A percentile compares a stretch with the other conserved stretches of the same genome.
These are phyloP conservation scores for Mesoclemmys tuberculata DNA, from an alignment of 2,113 vertebrate species.

Conservation along the genomic window DNA sequence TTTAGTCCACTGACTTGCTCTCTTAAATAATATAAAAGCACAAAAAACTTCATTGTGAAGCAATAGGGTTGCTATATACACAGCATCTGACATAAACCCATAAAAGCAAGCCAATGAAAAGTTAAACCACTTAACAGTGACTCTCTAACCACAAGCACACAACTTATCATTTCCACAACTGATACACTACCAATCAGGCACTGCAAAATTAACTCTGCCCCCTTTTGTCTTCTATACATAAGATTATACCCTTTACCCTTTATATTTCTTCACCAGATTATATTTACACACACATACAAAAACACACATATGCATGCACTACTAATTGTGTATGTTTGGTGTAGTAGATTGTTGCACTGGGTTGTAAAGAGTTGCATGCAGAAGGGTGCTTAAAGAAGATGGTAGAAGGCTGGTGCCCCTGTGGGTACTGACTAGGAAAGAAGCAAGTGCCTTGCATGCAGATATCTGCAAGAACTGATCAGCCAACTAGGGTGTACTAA, in stretches of 20 bases:
- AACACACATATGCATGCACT: background rate
- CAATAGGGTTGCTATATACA: background rate
- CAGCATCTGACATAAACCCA: background rate
- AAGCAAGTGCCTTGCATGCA: background rate
- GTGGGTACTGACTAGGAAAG: background rate
- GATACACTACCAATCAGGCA: background rate
- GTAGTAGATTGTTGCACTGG: background rate
- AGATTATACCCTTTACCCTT: too few relatives aligned
- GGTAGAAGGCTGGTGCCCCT: fast-evolving
- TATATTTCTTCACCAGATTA: background rate
- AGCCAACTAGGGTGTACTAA: background rate
- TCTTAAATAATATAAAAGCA: background rate
- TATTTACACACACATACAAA: background rate
- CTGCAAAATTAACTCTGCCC: background rate
- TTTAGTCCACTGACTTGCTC: background rate
- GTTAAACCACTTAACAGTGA: background rate
- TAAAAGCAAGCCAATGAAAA: background rate
- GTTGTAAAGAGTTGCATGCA: background rate
- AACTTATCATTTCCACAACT: background rate
- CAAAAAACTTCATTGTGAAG: background rate
- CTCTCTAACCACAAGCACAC: background rate
- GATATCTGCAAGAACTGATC: background rate
- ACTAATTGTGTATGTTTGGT: background rate
- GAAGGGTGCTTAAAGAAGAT: background rate
- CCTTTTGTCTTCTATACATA: background rate